Conservation (phyloP, 2,797 vertebrate genomes). For the Acanthiza pusilla region DNA sequence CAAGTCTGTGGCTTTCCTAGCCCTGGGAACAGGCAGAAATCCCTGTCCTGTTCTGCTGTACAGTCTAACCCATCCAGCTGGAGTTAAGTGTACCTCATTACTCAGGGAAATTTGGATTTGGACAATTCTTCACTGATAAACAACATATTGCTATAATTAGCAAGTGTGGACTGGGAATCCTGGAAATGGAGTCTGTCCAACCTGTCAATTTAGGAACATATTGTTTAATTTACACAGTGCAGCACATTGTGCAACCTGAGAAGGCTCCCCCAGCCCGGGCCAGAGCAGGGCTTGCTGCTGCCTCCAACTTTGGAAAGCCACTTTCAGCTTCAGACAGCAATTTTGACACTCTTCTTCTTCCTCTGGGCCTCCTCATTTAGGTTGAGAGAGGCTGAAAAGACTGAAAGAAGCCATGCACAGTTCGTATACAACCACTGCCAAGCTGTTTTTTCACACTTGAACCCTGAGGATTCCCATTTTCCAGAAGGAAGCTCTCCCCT, state of each 20-base stretch:
- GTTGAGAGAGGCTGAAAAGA: background rate
- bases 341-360: background rate
- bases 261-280: background rate
- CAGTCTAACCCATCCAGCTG: constrained; percentile 49
- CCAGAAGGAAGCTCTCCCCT: background rate
- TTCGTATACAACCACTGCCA: background rate
- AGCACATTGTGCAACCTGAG: constrained; percentile 14
- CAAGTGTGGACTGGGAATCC: constrained; percentile 45
- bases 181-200: constrained; percentile 47
- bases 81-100: constrained; percentile 56
- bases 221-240: constrained; percentile 38
- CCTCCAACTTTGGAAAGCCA: background rate
- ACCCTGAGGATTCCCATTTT: background rate
- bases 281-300: background rate
- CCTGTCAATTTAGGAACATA: constrained; percentile 13
- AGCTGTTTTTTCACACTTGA: background rate
- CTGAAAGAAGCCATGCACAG: accelerated
- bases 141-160: constrained; percentile 68
- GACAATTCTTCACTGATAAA: constrained; percentile 51
- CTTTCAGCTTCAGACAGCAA: background rate
- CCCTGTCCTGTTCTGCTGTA: constrained; percentile 33
- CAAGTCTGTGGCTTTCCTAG: constrained; percentile 31
- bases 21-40: constrained; percentile 31
- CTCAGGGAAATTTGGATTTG: constrained; percentile 64
- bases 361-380: background rate